These are phyloP conservation scores for Rhorus exstirpatorius DNA, from an alignment of 2,888 invertebrate species.

Conservation along the genomic window DNA sequence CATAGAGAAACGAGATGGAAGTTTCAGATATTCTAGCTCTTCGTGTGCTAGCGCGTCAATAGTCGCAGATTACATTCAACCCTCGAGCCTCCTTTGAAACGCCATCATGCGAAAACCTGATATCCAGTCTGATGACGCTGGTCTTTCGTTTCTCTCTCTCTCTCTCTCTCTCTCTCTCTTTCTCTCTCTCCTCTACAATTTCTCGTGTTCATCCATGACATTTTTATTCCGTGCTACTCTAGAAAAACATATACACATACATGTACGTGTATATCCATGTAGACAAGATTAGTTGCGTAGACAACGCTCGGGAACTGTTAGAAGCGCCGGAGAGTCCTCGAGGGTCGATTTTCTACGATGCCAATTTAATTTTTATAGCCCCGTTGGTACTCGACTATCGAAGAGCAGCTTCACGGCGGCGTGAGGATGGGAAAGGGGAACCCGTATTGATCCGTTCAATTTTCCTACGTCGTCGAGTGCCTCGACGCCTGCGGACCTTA, in stretches of 20 bases:
- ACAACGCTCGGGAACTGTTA: constrained; percentile 48
- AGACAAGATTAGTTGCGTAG: constrained; percentile 59
- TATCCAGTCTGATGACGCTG: constrained; percentile 56
- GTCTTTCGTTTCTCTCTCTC: constrained; percentile 23
- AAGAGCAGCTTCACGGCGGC: constrained; percentile 37
- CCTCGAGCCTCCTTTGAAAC: constrained; percentile 69
- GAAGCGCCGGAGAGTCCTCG: constrained; percentile 37
- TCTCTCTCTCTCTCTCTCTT: not conserved
- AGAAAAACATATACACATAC: not conserved
- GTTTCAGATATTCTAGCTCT: constrained; percentile 25
- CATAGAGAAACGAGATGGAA: constrained; percentile 29
- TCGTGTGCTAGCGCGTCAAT: constrained; percentile 64
- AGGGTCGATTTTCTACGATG: constrained; percentile 67
- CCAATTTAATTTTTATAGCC: constrained; percentile 72
- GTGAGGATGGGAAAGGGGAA: constrained; percentile 7
- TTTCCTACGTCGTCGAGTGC: constrained; percentile 59
- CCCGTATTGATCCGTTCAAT: constrained; percentile 66
- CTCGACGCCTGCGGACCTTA: constrained; percentile 31
- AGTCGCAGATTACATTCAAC: constrained; percentile 74
- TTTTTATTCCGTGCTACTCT: constrained; percentile 39
- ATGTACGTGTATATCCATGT: constrained; percentile 19
- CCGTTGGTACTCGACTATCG: constrained; percentile 64
- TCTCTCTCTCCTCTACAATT: constrained; percentile 17
- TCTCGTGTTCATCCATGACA: not conserved
- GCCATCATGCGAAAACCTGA: constrained; percentile 73